A percentile compares a stretch with the other conserved stretches of the same genome.
Evolutionary conservation across 2,113 vertebrate genomes (phyloP).

Genomic region (Mesitornis unicolor): DNA sequence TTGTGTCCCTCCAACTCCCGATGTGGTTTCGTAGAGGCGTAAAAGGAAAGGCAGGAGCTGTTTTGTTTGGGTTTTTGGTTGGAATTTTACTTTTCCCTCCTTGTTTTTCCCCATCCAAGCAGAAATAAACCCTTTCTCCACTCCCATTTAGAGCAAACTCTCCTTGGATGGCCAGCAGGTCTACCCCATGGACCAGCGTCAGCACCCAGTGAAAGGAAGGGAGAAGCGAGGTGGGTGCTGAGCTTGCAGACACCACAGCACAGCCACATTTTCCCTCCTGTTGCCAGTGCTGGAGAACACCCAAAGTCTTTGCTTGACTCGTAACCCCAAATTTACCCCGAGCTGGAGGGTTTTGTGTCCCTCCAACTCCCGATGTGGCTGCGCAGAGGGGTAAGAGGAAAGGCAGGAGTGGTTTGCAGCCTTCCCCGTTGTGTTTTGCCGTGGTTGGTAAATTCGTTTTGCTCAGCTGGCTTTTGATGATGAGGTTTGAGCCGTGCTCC

Average conservation of each 20-base stretch:
- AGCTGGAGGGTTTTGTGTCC: background rate
- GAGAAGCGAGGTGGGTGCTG: background rate
- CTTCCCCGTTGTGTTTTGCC: background rate
- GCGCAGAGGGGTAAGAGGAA: background rate
- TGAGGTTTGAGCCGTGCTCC: background rate
- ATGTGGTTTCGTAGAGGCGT: background rate
- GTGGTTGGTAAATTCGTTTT: background rate
- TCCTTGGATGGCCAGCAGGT: conserved; percentile 60
- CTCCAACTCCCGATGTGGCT: background rate
- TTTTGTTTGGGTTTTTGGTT: background rate
- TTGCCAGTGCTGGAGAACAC: background rate
- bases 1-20: background rate
- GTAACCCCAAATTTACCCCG: background rate
- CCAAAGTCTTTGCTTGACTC: background rate
- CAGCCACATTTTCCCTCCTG: background rate
- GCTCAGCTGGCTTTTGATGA: background rate
- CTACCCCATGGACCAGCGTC: conserved; percentile 43
- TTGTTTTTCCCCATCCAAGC: background rate
- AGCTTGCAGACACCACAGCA: background rate
- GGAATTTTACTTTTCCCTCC: background rate
- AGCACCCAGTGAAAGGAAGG: conserved; percentile 11
- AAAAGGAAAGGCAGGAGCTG: background rate
- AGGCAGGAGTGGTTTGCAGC: background rate
- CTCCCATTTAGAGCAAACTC: no score
- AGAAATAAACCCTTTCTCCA: background rate